phyloP scores from a whole-genome alignment of 2,113 vertebrate species.

The Pelvicachromis taeniatus region DNA sequence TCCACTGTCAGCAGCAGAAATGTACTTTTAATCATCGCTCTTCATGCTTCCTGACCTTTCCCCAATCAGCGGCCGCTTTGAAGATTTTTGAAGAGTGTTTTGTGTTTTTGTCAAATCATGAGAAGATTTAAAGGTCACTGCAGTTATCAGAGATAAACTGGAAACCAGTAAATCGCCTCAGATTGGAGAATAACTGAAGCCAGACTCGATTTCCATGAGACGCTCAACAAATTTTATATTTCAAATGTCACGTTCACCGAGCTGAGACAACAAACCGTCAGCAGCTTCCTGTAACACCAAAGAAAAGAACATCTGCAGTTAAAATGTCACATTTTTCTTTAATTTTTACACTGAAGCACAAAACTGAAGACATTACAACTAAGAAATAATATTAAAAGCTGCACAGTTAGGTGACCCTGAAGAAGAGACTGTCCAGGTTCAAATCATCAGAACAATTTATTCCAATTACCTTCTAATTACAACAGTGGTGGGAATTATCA shows the following conservation, averaged over 20 bases:
- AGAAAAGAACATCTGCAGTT: background rate
- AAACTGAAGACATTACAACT: background rate
- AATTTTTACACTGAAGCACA: background rate
- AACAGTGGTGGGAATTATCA: too few species aligned
- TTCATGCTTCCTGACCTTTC: background rate
- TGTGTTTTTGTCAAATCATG: background rate
- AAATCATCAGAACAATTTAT: background rate
- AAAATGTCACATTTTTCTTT: background rate
- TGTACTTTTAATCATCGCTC: background rate
- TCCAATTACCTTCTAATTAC: background rate
- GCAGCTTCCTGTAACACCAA: background rate
- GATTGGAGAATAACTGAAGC: background rate
- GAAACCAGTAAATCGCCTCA: background rate
- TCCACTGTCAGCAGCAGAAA: background rate
- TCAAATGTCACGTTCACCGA: background rate
- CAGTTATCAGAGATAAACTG: background rate
- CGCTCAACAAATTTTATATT: background rate
- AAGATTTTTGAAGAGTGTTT: background rate
- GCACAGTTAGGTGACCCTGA: background rate
- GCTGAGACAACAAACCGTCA: background rate
- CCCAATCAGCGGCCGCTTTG: background rate
- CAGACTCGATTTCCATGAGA: background rate
- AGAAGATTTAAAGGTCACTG: background rate
- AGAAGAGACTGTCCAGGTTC: background rate
- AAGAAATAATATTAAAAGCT: background rate